phyloP scores from a whole-genome alignment of 2,888 invertebrate species.

The Drosophila leonis region DNA sequence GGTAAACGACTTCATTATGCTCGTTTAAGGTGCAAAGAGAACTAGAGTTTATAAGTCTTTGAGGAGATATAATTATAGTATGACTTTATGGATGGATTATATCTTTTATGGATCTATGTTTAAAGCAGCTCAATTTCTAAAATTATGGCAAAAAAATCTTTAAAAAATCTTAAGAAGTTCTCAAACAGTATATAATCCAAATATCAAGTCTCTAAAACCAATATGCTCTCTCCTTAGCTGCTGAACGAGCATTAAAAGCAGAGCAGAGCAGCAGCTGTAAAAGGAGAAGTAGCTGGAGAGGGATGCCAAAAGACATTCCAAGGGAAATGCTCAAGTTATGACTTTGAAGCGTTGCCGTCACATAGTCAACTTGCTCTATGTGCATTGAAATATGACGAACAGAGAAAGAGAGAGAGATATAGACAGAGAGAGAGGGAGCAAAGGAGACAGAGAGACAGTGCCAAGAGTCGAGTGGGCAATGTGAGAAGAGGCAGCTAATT shows the following conservation, averaged over 20 bases:
- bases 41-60: too few species aligned
- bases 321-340: constrained; percentile 60
- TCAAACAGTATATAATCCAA: neutral
- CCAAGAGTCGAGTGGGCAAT: neutral
- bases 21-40: neutral
- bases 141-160: too few species aligned
- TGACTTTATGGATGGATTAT: too few species aligned
- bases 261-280: neutral
- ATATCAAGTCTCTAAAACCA: neutral
- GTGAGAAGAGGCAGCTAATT: constrained; percentile 5
- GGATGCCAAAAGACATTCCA: constrained; percentile 40
- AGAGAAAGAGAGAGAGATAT: neutral
- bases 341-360: constrained; percentile 61
- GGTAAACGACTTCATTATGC: constrained; percentile 1
- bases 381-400: constrained; percentile 39
- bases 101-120: too few species aligned
- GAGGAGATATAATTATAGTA: too few species aligned
- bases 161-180: too few species aligned
- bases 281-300: neutral
- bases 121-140: too few species aligned
- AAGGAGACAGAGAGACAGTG: neutral
- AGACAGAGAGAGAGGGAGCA: neutral
- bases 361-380: constrained; percentile 21
- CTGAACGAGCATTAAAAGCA: neutral
- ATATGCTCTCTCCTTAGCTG: neutral